These are phyloP conservation scores for Montipora efflorescens DNA, from an alignment of 64 coral and sea anemone species.

Conservation along the genomic window DNA sequence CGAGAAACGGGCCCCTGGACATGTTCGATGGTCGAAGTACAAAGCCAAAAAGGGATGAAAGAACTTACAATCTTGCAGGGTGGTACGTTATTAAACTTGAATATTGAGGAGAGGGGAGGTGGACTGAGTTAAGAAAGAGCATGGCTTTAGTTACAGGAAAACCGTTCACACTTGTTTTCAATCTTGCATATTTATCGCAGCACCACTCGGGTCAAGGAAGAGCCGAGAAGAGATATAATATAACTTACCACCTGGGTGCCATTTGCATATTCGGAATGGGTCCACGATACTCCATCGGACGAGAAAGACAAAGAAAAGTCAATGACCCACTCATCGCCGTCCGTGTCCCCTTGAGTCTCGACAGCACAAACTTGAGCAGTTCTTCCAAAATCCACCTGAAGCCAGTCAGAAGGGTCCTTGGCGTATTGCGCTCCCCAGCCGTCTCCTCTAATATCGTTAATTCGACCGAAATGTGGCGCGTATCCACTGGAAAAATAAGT, in stretches of 20 bases:
- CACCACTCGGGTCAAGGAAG: no score
- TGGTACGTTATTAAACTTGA: no score
- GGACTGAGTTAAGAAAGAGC: no score
- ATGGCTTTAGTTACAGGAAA: no score
- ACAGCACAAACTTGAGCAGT: background rate
- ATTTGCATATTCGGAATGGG: background rate
- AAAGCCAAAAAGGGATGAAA: no score
- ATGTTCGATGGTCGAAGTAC: no score
- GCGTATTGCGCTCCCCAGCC: background rate
- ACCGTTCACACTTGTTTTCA: no score
- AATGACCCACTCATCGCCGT: background rate
- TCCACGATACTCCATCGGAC: background rate
- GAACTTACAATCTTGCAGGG: no score
- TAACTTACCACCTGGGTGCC: background rate
- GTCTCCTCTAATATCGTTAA: background rate
- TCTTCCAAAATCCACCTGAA: conserved; percentile 5
- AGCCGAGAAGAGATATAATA: background rate
- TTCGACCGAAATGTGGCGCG: background rate
- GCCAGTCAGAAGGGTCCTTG: background rate
- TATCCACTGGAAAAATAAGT: background rate
- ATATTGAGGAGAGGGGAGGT: no score
- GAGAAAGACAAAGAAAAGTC: background rate
- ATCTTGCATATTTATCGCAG: no score
- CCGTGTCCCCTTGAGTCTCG: background rate
- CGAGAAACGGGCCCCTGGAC: no score